phyloP scores from a whole-genome alignment of 2,797 vertebrate species.

The Dallia pectoralis region DNA sequence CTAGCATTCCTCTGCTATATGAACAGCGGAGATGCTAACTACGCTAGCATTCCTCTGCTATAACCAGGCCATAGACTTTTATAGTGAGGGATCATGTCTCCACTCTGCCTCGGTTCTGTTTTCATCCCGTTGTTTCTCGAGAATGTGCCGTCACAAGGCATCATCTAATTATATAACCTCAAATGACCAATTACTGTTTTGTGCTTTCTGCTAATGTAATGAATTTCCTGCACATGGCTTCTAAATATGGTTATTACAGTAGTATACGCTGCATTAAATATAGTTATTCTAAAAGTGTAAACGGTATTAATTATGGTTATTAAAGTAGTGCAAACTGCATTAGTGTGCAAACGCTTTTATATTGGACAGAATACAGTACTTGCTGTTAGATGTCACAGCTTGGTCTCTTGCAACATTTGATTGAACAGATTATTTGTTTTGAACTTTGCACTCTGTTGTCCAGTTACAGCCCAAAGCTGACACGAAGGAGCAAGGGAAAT shows the following conservation, averaged over 20 bases:
- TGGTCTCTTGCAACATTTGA: neutral
- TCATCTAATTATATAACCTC: conserved; percentile 37
- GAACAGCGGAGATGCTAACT: neutral
- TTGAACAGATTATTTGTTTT: neutral
- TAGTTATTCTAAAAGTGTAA: conserved; percentile 19
- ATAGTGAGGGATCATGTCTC: conserved; percentile 46
- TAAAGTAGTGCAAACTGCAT: neutral
- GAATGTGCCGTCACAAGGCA: conserved; percentile 34
- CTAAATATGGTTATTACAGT: conserved; percentile 36
- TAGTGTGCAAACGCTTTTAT: conserved; percentile 4
- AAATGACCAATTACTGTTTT: conserved; percentile 48
- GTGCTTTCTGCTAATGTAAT: conserved; percentile 54
- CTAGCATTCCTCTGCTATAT: conserved; percentile 43
- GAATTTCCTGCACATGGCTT: conserved; percentile 53
- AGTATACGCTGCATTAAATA: conserved; percentile 29
- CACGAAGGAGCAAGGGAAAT: conserved; percentile 13
- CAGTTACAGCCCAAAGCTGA: neutral
- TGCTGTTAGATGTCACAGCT: neutral
- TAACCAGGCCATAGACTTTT: conserved; percentile 46
- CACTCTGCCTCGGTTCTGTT: conserved; percentile 25
- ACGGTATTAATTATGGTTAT: conserved; percentile 38
- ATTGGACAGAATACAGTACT: neutral
- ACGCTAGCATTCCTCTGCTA: conserved; percentile 41
- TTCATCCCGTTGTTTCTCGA: conserved; percentile 33
- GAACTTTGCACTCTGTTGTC: neutral